Evolutionary conservation across 1,140 invertebrate species (phyloP), one percentile per base, ranked within the genome.

Genomic region (Drosophila lacertosa): DNA sequence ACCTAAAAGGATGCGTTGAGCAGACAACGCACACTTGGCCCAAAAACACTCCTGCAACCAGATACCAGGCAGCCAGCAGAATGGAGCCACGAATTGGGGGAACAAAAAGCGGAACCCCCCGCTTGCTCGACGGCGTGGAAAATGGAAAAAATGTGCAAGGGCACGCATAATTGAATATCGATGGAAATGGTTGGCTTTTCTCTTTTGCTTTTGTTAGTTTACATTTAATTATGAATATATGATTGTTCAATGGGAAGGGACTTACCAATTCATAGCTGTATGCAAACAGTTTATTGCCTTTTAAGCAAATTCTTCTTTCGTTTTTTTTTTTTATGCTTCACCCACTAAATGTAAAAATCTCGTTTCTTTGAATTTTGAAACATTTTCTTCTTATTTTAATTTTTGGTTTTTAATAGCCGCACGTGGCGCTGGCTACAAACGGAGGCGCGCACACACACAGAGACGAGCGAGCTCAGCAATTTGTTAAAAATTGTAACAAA

Each of bases 131-230:
- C 54, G 67, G 69, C 65, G 72, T 42, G 81, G 82, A 84, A 84
- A 84, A 84, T 84, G 73, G 77, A 72, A 84, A 77, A 88, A 81
- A 70, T 86, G 82, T 86, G 81, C 74, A 86, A 62, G 81, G 62
- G 48, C 72, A 66, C 35, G 64, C 40, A 73, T 76, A 76, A 79
- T 75, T 80, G 69, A 84, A 88, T 74, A 58, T 73, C 65, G 58
- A 77, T 71, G 42, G 58, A 62, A 20, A 55, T 53, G 26, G 60
- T 70, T 37, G 24, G 10, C n/a, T 42, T 4, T 47, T 26, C 48
- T 42, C 24, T 11, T 22, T 18, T 33, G 48, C 16, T 29, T 47
- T 39, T 68, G 29, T 47, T 57, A 65, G 47, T 60, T 67, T 58
- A 40, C 18, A 50, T 7, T 40, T 51, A 39, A 32, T 65, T 44